Percentiles rank a stretch among this genome's conserved stretches.
phyloP scores from a whole-genome alignment of 2,113 vertebrate species.

The Chamaea fasciata region DNA sequence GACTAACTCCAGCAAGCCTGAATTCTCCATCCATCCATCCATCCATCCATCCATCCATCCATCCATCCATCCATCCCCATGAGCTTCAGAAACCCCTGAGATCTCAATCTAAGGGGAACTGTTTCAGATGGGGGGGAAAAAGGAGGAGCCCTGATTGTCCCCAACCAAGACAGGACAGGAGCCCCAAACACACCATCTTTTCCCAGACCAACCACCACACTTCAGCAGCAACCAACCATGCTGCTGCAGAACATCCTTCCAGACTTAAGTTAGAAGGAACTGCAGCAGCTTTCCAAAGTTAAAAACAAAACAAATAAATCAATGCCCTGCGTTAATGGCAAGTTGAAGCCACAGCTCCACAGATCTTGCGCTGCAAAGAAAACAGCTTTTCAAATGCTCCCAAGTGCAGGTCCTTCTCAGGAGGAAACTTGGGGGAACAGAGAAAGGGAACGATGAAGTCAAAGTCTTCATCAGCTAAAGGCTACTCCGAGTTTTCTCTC shows the following conservation, averaged over 20 bases:
- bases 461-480: not conserved
- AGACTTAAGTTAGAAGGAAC: not conserved
- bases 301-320: not conserved
- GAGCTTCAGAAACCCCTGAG: not conserved
- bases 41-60: not conserved
- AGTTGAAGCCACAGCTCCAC: not conserved
- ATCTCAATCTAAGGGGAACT: not conserved
- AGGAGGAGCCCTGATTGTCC: not conserved
- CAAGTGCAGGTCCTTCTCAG: not conserved
- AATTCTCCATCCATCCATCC: not conserved
- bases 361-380: not conserved
- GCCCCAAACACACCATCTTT: too few relatives aligned
- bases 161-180: not conserved
- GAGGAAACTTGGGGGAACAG: not conserved
- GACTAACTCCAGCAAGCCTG: fast-evolving
- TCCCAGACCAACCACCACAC: not conserved
- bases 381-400: not conserved
- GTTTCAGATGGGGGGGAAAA: not conserved
- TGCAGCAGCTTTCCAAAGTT: not conserved
- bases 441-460: not conserved
- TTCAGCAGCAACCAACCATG: not conserved
- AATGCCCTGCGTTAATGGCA: not conserved
- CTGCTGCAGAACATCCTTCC: not conserved
- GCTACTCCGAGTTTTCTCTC: not conserved
- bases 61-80: not conserved